Evolutionary conservation across 2,888 invertebrate species (phyloP).

Genomic region (Strigamia maritima): DNA sequence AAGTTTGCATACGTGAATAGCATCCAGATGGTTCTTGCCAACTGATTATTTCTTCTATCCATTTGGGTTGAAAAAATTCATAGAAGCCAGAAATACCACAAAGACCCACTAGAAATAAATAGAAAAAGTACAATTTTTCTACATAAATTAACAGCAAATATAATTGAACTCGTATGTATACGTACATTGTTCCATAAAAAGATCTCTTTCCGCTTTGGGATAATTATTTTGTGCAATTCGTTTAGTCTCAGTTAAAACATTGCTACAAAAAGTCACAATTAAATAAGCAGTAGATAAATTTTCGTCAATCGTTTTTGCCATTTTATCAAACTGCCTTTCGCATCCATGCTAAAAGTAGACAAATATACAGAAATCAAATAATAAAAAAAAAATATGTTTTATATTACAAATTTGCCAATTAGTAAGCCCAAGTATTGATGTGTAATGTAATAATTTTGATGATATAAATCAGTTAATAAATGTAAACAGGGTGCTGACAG

Average conservation of each 20-base stretch:
- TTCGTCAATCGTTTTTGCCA: not conserved
- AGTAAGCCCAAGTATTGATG: not conserved
- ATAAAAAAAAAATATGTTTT: too few relatives aligned
- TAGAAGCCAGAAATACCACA: not conserved
- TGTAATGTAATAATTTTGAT: not conserved
- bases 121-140: not conserved
- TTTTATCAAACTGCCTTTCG: not conserved
- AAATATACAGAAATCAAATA: too few relatives aligned
- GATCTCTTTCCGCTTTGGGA: not conserved
- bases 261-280: not conserved
- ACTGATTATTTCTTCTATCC: not conserved
- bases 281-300: not conserved
- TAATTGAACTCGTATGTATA: not conserved
- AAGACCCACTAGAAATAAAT: not conserved
- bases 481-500: not conserved
- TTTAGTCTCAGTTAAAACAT: not conserved
- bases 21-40: constrained; percentile 5
- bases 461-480: not conserved
- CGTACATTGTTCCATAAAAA: not conserved
- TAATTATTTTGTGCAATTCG: not conserved
- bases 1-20: not conserved
- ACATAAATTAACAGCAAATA: not conserved
- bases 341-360: not conserved
- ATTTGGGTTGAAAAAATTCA: not conserved
- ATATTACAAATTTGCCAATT: not conserved